A percentile compares a stretch with the other conserved stretches of the same genome.
These are phyloP conservation scores for Musca vetustissima DNA, from an alignment of 1,140 invertebrate genomes.

Conservation along the genomic window DNA sequence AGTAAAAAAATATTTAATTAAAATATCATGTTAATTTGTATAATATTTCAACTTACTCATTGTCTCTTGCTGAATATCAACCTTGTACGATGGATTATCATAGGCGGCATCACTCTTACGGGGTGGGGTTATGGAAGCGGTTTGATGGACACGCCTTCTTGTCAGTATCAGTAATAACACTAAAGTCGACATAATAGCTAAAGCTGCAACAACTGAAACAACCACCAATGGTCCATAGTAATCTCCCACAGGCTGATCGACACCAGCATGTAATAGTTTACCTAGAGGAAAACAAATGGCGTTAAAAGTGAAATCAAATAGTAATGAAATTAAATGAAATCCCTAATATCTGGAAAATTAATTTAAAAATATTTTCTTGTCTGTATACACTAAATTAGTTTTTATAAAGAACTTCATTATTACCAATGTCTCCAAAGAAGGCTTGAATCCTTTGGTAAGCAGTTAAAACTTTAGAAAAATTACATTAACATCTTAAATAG, in stretches of 20 bases:
- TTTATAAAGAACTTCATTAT: background rate
- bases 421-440: conserved; percentile 47
- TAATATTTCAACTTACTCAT: conserved; percentile 66
- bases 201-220: conserved; percentile 81
- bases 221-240: conserved; percentile 86
- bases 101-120: conserved; percentile 68
- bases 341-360: too few species aligned
- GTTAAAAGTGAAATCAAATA: too few species aligned
- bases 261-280: conserved; percentile 62
- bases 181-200: conserved; percentile 78
- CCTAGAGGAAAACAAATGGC: conserved; percentile 51
- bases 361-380: too few species aligned
- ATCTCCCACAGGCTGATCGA: conserved; percentile 61
- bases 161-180: conserved; percentile 78
- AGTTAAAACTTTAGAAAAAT: conserved; percentile 40
- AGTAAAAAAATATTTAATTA: conserved; percentile 1
- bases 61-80: conserved; percentile 87
- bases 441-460: conserved; percentile 40
- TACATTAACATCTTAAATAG: background rate
- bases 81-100: conserved; percentile 92
- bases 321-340: too few species aligned
- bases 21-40: background rate
- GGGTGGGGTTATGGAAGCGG: conserved; percentile 66
- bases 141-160: conserved; percentile 69
- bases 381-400: too few species aligned